Evolutionary conservation across 2,113 vertebrate genomes (phyloP), one percentile per base, ranked within the genome.

Genomic region (Tamias sibiricus): DNA sequence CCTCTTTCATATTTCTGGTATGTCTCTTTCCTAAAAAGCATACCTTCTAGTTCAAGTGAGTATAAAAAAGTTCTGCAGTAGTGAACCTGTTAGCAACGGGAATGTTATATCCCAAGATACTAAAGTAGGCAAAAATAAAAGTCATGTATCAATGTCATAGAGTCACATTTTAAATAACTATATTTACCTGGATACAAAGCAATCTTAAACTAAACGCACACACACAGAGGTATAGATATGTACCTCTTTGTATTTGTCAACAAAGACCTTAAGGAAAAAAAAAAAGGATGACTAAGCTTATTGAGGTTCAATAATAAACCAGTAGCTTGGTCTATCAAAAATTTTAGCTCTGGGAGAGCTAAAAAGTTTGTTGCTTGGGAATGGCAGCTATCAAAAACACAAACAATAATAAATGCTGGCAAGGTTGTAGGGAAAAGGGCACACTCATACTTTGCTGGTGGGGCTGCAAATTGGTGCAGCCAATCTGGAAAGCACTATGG

Each of bases 231-330:
- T 20, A 42, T 11, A 62, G 8, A 88, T 7, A 68, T 28, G 13
- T 62, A 91, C 10, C 22, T 86, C 44, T 89, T 64, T 66, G 57
- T 37, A 57, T 92, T 47, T 32, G 30, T 49, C 59, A 95, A 92
- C 3, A 91, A 93, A 96, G 42, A 91, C 83, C 52, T 95, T 84
- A 91, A 69, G 40, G 28, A 26, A 64, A 96, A 82, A 26, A 64
- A 96, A 82, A 92, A 86, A 94, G 57, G 37, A 59, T 17, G 35
- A 69, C 32, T 81, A 68, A 95, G 86, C 49, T 90, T 49, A 80
- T 2, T 68, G 52, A 96, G 37, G 28, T 92, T 64, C 49, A 13
- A 86, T 1, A 94, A 35, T 77, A 13, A 49, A 69, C 22, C 88
- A 86, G 8, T 37, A 88, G 35, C n/a, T 94, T 79, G 77, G 28